These are phyloP conservation scores for Hippopotamus amphibius DNA, from an alignment of 2,113 vertebrate species.

Conservation along the genomic window DNA sequence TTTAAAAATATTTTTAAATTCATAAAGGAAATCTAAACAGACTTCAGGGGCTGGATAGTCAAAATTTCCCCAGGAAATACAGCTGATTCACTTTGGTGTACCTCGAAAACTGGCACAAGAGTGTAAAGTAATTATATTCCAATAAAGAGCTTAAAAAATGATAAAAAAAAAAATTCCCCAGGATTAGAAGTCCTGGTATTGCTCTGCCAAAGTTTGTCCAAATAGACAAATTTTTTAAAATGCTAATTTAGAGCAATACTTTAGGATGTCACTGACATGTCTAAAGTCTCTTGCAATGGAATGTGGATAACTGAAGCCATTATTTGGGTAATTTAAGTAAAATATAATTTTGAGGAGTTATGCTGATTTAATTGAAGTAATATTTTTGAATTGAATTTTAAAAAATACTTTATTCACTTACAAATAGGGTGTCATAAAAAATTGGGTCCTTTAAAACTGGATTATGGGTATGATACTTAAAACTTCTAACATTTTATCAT, in stretches of 20 bases:
- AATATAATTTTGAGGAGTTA: slow-evolving; percentile 41
- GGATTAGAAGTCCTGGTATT: not conserved
- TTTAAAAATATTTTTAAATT: slow-evolving; percentile 28
- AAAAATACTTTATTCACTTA: not conserved
- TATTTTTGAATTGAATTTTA: slow-evolving; percentile 18
- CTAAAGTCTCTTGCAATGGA: not conserved
- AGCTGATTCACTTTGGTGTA: too few species aligned
- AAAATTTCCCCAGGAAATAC: not conserved
- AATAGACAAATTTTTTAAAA: not conserved
- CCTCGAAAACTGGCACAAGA: too few species aligned
- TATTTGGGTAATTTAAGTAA: slow-evolving; percentile 51
- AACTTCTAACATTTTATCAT: not conserved
- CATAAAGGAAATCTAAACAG: not conserved
- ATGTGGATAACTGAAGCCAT: not conserved
- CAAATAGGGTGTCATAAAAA: not conserved
- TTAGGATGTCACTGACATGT: not conserved
- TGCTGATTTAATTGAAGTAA: slow-evolving; percentile 8
- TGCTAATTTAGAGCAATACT: not conserved
- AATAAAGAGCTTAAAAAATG: too few species aligned
- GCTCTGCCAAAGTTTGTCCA: slow-evolving; percentile 8
- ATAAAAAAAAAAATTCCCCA: not conserved
- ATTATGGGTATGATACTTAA: not conserved
- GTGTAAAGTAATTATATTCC: too few species aligned
- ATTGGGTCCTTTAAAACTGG: not conserved
- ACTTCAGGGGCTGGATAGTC: not conserved